Evolutionary conservation across 2,888 invertebrate genomes (phyloP).

Genomic region (Nymphalis c-album): DNA sequence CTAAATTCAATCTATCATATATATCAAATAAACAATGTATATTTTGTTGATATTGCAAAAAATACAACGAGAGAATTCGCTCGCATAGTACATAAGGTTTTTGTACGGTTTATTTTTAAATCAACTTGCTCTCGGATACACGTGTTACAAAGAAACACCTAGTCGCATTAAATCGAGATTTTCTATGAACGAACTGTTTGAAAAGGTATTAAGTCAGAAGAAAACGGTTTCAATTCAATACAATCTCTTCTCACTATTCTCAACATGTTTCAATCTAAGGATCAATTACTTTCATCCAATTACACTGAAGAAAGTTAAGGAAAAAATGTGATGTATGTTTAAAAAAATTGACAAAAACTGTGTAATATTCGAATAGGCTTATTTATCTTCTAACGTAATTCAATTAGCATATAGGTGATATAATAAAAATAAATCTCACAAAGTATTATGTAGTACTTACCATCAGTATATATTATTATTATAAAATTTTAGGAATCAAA

Average conservation of each 20-base stretch:
- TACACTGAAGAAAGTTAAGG: not conserved
- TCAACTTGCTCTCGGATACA: not conserved
- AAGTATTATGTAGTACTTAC: not conserved
- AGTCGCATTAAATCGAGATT: constrained; percentile 24
- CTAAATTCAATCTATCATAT: no score
- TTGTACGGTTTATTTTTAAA: not conserved
- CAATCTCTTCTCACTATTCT: constrained; percentile 19
- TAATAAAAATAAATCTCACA: not conserved
- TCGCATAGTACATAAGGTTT: not conserved
- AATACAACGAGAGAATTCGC: not conserved
- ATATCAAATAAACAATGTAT: no score
- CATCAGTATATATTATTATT: not conserved
- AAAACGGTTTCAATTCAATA: constrained; percentile 24
- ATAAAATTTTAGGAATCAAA: constrained; percentile 80
- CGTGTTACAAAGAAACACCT: constrained; percentile 12
- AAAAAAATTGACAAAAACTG: no score
- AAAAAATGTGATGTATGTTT: not conserved
- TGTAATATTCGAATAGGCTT: no score
- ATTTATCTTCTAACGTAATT: no score
- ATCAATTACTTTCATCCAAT: not conserved
- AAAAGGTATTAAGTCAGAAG: constrained; percentile 25
- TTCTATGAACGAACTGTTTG: constrained; percentile 19
- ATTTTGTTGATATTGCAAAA: not conserved
- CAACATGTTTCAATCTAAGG: constrained; percentile 7
- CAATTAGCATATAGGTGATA: no score